These are phyloP conservation scores for Caenorhabditis becei DNA, from an alignment of 2,888 invertebrate genomes.

Conservation along the genomic window DNA sequence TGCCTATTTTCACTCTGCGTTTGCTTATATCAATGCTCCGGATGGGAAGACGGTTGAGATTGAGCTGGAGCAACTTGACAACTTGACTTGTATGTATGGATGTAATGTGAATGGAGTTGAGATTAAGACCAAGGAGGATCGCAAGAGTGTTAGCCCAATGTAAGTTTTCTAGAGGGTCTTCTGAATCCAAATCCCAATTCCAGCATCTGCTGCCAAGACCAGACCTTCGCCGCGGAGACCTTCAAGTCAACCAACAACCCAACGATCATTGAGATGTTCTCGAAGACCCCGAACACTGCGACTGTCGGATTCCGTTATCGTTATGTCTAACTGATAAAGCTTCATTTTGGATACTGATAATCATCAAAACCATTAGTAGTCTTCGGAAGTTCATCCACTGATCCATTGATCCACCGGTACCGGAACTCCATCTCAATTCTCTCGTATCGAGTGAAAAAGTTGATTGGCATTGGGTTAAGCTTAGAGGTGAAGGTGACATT, in stretches of 20 bases:
- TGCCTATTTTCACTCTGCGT: not conserved
- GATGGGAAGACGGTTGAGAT: slow-evolving; percentile 20
- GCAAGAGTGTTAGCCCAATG: slow-evolving; percentile 22
- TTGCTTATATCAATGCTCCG: slow-evolving; percentile 22
- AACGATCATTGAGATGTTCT: slow-evolving; percentile 31
- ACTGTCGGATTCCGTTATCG: slow-evolving; percentile 23
- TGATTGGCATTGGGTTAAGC: slow-evolving; percentile 16
- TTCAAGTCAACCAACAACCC: slow-evolving; percentile 17
- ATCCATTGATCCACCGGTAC: slow-evolving; percentile 11
- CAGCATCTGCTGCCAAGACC: slow-evolving; percentile 31
- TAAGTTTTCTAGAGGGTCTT: no score
- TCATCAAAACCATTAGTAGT: slow-evolving; percentile 24
- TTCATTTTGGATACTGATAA: not conserved
- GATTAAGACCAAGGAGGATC: slow-evolving; percentile 20
- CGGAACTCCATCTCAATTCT: not conserved
- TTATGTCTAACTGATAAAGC: slow-evolving; percentile 5
- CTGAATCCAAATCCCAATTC: no score
- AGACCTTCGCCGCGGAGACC: not conserved
- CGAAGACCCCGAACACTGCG: not conserved
- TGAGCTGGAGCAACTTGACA: not conserved
- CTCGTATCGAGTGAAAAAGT: not conserved
- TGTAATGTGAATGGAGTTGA: slow-evolving; percentile 46
- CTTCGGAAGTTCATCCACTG: slow-evolving; percentile 5
- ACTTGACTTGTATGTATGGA: slow-evolving; percentile 18
- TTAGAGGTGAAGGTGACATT: slow-evolving; percentile 19